Conservation (phyloP, 2,888 invertebrate genomes). For the Cecidostiba fungosa region DNA sequence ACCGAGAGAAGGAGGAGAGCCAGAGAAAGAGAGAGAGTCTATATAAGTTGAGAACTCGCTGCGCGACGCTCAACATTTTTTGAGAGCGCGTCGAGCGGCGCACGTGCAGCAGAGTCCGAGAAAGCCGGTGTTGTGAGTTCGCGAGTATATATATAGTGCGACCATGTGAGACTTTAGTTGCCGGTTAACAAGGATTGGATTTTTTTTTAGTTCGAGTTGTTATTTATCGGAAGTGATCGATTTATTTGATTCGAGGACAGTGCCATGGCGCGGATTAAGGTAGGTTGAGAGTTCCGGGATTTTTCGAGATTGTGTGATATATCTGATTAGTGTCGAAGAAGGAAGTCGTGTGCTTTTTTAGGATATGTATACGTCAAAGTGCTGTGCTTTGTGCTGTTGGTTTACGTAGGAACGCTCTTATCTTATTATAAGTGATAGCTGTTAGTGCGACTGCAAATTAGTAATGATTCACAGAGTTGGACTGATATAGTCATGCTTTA, state of each 20-base stretch:
- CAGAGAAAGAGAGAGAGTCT: slow-evolving; percentile 75
- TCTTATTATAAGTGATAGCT: too few species aligned
- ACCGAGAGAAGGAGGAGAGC: slow-evolving; percentile 41
- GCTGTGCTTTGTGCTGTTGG: slow-evolving; percentile 5
- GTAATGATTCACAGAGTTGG: not conserved
- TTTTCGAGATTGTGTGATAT: not conserved
- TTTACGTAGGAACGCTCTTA: not conserved
- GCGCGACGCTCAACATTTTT: slow-evolving; percentile 76
- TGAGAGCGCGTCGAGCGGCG: slow-evolving; percentile 68
- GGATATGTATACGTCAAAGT: not conserved
- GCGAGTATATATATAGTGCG: slow-evolving; percentile 30
- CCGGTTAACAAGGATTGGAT: not conserved
- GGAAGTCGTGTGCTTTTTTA: not conserved
- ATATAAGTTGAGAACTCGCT: slow-evolving; percentile 75
- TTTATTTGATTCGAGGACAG: slow-evolving; percentile 17
- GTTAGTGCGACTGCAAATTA: too few species aligned
- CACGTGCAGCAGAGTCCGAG: slow-evolving; percentile 54
- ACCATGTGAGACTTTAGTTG: slow-evolving; percentile 21
- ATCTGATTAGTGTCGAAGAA: not conserved
- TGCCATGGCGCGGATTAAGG: slow-evolving; percentile 57
- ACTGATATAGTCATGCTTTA: not conserved
- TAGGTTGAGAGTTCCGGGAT: slow-evolving; percentile 28
- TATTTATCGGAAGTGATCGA: not conserved
- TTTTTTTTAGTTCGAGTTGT: not conserved
- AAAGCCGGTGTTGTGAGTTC: slow-evolving; percentile 9